A percentile compares a stretch with the other conserved stretches of the same genome.
Conservation (phyloP, 2,113 vertebrate species). For the Hippocampus barbouri region DNA sequence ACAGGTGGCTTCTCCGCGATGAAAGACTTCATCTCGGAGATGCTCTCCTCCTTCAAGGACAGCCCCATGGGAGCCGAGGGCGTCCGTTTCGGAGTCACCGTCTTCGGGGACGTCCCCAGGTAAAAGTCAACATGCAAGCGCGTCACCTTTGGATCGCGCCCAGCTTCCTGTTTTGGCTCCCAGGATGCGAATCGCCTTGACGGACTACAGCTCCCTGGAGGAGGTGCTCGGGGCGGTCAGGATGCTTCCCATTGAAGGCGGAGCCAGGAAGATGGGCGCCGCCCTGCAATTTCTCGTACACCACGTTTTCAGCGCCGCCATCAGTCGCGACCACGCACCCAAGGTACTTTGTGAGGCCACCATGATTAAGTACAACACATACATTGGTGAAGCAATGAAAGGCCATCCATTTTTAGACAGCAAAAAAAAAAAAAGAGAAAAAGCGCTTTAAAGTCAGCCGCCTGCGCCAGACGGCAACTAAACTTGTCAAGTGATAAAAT, state of each 20-base stretch:
- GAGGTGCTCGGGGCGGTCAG: conserved; percentile 71
- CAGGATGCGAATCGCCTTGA: conserved; percentile 81
- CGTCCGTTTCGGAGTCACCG: conserved; percentile 77
- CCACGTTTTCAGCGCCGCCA: conserved; percentile 64
- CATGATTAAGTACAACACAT: no score
- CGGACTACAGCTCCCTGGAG: conserved; percentile 70
- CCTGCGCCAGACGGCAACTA: background rate
- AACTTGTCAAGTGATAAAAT: conserved; percentile 17
- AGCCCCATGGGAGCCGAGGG: conserved; percentile 67
- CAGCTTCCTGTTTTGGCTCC: background rate
- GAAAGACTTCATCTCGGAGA: conserved; percentile 73
- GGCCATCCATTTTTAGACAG: background rate
- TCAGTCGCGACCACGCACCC: conserved; percentile 69
- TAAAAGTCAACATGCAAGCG: conserved; percentile 32
- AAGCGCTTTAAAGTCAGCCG: background rate
- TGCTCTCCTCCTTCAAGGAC: conserved; percentile 69
- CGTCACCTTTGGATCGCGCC: no score
- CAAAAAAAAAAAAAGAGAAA: background rate
- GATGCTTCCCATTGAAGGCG: conserved; percentile 68
- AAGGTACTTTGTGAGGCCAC: conserved; percentile 69
- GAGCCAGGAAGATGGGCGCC: conserved; percentile 69
- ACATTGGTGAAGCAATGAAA: background rate
- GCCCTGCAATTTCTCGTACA: conserved; percentile 75
- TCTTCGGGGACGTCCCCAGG: conserved; percentile 78
- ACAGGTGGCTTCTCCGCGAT: conserved; percentile 64